These are phyloP conservation scores for Scaptodrosophila latifasciaeformis DNA, from an alignment of 2,888 invertebrate species.

Conservation along the genomic window DNA sequence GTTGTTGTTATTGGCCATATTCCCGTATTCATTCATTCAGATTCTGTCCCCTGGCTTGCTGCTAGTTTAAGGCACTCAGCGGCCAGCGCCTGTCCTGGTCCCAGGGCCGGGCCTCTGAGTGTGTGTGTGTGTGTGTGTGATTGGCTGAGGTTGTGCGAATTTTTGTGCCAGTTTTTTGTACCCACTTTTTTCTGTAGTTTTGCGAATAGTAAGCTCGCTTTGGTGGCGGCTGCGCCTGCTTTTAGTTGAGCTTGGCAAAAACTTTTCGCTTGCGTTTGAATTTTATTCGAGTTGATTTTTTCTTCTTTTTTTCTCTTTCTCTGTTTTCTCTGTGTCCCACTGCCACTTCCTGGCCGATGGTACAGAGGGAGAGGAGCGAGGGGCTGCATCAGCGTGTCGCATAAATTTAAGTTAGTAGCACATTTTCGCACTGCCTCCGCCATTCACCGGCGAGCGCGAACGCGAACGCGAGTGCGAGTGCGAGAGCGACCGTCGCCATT, in stretches of 20 bases:
- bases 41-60: background rate
- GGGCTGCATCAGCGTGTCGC: slow-evolving; percentile 44
- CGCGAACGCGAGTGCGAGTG: background rate
- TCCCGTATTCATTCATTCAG: background rate
- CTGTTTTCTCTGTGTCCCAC: background rate
- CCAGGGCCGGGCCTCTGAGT: too few species aligned
- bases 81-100: too few species aligned
- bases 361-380: background rate
- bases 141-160: too few species aligned
- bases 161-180: too few species aligned
- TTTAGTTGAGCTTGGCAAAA: slow-evolving; percentile 22
- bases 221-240: background rate
- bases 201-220: too few species aligned
- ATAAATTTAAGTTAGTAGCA: slow-evolving; percentile 66
- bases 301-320: background rate
- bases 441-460: background rate
- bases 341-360: background rate
- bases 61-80: slow-evolving; percentile 10
- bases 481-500: background rate
- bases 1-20: slow-evolving; percentile 17
- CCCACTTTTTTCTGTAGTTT: too few species aligned
- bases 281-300: slow-evolving; percentile 58
- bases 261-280: slow-evolving; percentile 65
- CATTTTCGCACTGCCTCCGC: slow-evolving; percentile 55
- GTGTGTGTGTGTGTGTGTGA: too few species aligned